Conservation (phyloP, 2,113 vertebrate species). For the Nicator chloris region DNA sequence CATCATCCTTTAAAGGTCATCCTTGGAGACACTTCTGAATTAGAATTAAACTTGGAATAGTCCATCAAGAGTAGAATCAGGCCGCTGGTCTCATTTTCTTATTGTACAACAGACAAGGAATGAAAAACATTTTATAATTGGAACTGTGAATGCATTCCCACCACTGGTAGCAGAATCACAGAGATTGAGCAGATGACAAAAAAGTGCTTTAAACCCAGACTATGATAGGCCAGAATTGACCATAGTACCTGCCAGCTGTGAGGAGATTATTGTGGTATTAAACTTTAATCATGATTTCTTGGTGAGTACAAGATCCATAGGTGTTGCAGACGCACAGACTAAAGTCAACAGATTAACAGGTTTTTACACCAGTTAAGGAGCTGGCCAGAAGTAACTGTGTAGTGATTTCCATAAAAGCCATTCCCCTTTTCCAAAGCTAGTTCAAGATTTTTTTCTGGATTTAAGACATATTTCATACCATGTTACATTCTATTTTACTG, state of each 20-base stretch:
- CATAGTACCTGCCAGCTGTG: neutral
- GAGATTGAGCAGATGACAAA: neutral
- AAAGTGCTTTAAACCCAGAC: neutral
- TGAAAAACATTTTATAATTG: neutral
- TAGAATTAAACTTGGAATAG: neutral
- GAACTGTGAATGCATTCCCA: neutral
- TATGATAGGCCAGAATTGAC: neutral
- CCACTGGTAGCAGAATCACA: neutral
- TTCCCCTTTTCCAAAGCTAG: neutral
- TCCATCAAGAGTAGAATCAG: neutral
- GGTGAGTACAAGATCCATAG: neutral
- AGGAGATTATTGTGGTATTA: neutral
- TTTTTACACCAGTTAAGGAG: neutral
- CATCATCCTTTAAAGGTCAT: neutral
- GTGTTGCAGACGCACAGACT: neutral
- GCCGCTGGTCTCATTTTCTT: neutral
- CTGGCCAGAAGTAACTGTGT: neutral
- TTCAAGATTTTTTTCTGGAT: neutral
- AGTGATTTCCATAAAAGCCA: neutral
- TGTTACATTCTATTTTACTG: neutral
- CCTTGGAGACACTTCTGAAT: neutral
- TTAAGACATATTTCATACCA: neutral
- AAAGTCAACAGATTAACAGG: neutral
- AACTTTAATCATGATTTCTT: neutral
- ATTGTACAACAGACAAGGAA: neutral